These are phyloP conservation scores for Dreissena polymorpha DNA, from an alignment of 1,140 invertebrate species.

Conservation along the genomic window DNA sequence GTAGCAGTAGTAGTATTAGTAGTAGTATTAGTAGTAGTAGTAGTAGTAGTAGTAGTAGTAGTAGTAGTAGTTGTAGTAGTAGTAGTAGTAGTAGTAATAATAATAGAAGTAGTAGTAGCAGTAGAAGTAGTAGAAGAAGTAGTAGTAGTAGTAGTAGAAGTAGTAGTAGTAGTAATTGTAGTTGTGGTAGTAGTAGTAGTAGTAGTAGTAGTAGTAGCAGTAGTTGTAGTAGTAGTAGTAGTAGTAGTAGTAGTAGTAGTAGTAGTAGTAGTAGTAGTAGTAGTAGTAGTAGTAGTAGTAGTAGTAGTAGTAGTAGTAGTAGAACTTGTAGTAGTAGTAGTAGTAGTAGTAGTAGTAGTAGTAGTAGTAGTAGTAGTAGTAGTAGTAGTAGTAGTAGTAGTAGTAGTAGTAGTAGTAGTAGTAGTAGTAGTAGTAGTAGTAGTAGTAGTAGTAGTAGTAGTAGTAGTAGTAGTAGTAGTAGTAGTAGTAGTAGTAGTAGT, in stretches of 20 bases:
- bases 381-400: slow-evolving; percentile 8
- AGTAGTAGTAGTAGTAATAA: slow-evolving; percentile 8
- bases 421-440: slow-evolving; percentile 8
- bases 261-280: slow-evolving; percentile 8
- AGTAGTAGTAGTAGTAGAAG: slow-evolving; percentile 5
- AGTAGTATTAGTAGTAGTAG: no score
- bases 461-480: slow-evolving; percentile 8
- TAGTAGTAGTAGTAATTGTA: no score
- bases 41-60: slow-evolving; percentile 8
- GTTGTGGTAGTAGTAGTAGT: slow-evolving; percentile 4
- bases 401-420: slow-evolving; percentile 8
- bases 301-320: slow-evolving; percentile 8
- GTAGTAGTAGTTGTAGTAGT: slow-evolving; percentile 1
- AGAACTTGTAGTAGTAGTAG: background rate
- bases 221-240: slow-evolving; percentile 1
- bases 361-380: slow-evolving; percentile 8
- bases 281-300: slow-evolving; percentile 8
- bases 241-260: slow-evolving; percentile 8
- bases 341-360: slow-evolving; percentile 8
- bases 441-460: slow-evolving; percentile 8
- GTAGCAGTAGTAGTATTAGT: no score
- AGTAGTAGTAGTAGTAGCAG: slow-evolving; percentile 7
- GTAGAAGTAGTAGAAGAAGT: background rate
- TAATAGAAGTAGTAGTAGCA: slow-evolving; percentile 5
- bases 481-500: slow-evolving; percentile 8